Evolutionary conservation across 1,140 invertebrate genomes (phyloP).

Genomic region (Micrasema minimum): DNA sequence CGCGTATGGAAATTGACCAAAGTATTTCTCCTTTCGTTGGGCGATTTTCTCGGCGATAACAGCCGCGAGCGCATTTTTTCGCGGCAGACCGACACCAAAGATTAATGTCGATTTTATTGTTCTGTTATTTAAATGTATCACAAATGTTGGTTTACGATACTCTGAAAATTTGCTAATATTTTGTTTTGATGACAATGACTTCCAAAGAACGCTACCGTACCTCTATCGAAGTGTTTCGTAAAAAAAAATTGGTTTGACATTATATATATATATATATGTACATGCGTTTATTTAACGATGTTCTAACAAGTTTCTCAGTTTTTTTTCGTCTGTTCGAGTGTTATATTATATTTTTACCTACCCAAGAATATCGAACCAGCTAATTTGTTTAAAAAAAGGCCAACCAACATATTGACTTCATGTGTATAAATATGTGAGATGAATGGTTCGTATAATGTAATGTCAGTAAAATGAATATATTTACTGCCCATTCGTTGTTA

Average conservation of each 20-base stretch:
- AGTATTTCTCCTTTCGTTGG: conserved; percentile 9
- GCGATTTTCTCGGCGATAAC: conserved; percentile 17
- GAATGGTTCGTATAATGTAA: conserved; percentile 14
- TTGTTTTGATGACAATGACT: too few relatives aligned
- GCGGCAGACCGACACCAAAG: conserved; percentile 4
- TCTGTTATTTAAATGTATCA: conserved; percentile 8
- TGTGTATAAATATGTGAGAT: conserved; percentile 10
- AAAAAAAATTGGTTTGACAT: too few relatives aligned
- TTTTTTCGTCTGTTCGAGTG: too few relatives aligned
- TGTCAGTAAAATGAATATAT: conserved; percentile 34
- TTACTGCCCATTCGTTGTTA: conserved; percentile 22
- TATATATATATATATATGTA: too few relatives aligned
- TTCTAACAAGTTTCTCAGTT: too few relatives aligned
- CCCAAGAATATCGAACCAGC: too few relatives aligned
- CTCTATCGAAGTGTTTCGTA: too few relatives aligned
- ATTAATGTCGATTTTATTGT: conserved; percentile 28
- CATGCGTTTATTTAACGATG: too few relatives aligned
- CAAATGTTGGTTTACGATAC: background rate
- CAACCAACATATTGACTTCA: background rate
- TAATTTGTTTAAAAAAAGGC: too few relatives aligned
- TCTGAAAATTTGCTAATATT: background rate
- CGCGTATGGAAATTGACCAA: conserved; percentile 35
- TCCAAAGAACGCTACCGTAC: too few relatives aligned
- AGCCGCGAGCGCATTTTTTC: conserved; percentile 7
- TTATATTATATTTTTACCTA: too few relatives aligned